Evolutionary conservation across 2,888 invertebrate genomes (phyloP), one percentile per base, ranked within the genome.

Genomic region (Eurytoma californica): DNA sequence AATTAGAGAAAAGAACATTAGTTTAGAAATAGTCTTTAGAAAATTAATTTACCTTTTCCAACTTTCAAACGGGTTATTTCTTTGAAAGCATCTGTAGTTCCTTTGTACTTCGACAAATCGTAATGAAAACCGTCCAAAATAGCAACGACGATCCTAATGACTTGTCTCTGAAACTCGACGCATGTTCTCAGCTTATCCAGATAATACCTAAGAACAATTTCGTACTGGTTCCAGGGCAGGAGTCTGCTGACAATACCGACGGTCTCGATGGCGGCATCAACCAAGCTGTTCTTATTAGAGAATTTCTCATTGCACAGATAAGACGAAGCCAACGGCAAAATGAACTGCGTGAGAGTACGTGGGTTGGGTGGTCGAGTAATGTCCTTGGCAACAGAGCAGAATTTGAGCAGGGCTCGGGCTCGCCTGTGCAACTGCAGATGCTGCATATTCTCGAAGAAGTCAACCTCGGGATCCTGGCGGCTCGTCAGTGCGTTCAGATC

Each of bases 91-190:
- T 83, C 57, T 85, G 55, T 86, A 86, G 63, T 39, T 28, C 72
- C 84, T 73, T 91, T 89, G 5, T 92, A 93, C 87, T 94, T 94
- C 0, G 93, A 93, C 68, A 98, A 92, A 91, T 98, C 96, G 89
- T 95, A 98, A 91, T 98, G 98, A 87, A 98, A 98, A 0, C 95
- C 94, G 88, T 98, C 97, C 82, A 98, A 91, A 80, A 98, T 94
- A 0, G 94, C 93, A 0, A 95, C 94, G 16, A 95, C 92, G 76
- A 96, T 92, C 76, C 95, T 92, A 12, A 97, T 95, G 77, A 95
- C 91, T 85, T 97, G 96, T 85, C 95, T 97, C 86, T 97, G 97
- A 87, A 94, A 94, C 55, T 95, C 95, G 0, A 93, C 90, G 12
- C 94, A 93, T 68, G 92, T 92, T 0, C 95, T 92, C 88, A 99